Percentiles rank a stretch among this genome's conserved stretches.
These are phyloP conservation scores for Tragelaphus buxtoni DNA, from an alignment of 2,113 vertebrate genomes.

Conservation along the genomic window DNA sequence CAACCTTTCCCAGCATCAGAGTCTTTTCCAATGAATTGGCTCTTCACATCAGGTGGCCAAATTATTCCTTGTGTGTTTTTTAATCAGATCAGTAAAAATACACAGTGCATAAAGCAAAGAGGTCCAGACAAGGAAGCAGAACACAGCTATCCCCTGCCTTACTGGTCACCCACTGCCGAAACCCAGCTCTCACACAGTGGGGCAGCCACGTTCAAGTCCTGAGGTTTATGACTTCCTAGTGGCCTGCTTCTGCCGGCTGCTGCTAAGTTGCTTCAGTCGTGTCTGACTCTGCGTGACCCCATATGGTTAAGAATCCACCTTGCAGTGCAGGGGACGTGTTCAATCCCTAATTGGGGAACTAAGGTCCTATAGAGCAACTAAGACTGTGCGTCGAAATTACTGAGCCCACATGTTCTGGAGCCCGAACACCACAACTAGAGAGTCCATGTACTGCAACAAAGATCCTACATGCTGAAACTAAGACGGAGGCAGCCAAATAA, in stretches of 20 bases:
- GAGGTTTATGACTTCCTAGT: background rate
- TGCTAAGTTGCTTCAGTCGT: no score
- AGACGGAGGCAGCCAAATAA: background rate
- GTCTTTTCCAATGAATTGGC: background rate
- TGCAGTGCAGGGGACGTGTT: background rate
- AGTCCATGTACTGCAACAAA: background rate
- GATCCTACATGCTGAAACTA: background rate
- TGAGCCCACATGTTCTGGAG: background rate
- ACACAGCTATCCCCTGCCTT: fast-evolving
- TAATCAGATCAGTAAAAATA: background rate
- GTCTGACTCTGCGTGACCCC: no score
- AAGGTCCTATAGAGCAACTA: background rate
- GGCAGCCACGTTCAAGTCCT: fast-evolving
- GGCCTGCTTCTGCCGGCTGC: no score
- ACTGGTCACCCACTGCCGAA: fast-evolving
- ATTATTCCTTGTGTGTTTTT: background rate
- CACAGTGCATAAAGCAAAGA: background rate
- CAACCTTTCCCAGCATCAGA: background rate
- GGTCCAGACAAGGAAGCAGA: background rate
- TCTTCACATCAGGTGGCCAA: background rate
- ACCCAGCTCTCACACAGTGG: fast-evolving
- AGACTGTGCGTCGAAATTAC: background rate
- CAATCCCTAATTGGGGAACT: background rate
- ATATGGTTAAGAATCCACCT: background rate
- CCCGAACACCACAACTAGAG: background rate